Evolutionary conservation across 2,888 invertebrate species (phyloP).

Genomic region (Bellardia pandia): DNA sequence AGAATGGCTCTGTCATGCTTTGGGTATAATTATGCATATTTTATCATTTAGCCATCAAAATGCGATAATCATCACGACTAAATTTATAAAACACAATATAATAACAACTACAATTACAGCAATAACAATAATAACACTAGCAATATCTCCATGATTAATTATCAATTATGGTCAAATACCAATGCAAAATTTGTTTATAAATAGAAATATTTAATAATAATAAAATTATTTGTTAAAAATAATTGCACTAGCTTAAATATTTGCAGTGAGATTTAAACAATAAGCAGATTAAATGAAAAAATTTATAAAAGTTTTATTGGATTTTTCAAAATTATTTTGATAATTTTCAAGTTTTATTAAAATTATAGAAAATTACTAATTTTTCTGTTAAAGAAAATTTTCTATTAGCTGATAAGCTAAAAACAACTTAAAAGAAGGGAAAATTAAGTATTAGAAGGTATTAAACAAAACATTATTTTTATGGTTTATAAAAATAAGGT

Average conservation of each 20-base stretch:
- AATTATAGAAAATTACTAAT: too few species aligned
- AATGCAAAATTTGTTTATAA: constrained; percentile 55
- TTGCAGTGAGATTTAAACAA: constrained; percentile 18
- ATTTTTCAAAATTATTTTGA: too few species aligned
- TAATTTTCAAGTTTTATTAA: too few species aligned
- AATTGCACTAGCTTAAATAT: neutral
- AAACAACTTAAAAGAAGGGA: too few species aligned
- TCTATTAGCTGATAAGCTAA: too few species aligned
- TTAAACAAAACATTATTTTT: too few species aligned
- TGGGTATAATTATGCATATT: constrained; percentile 69
- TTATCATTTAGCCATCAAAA: constrained; percentile 66
- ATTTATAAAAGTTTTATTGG: too few species aligned
- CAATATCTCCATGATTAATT: constrained; percentile 59
- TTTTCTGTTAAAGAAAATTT: neutral
- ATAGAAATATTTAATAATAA: neutral
- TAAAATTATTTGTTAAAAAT: neutral
- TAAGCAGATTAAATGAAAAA: neutral
- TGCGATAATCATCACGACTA: constrained; percentile 65
- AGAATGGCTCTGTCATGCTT: constrained; percentile 45
- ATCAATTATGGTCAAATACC: constrained; percentile 59
- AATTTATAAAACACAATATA: constrained; percentile 12
- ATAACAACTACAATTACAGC: neutral
- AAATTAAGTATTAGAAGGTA: too few species aligned
- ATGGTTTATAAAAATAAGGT: too few species aligned
- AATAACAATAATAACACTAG: constrained; percentile 34